phyloP scores from a whole-genome alignment of 2,888 invertebrate species.

The Rhorus exstirpatorius region DNA sequence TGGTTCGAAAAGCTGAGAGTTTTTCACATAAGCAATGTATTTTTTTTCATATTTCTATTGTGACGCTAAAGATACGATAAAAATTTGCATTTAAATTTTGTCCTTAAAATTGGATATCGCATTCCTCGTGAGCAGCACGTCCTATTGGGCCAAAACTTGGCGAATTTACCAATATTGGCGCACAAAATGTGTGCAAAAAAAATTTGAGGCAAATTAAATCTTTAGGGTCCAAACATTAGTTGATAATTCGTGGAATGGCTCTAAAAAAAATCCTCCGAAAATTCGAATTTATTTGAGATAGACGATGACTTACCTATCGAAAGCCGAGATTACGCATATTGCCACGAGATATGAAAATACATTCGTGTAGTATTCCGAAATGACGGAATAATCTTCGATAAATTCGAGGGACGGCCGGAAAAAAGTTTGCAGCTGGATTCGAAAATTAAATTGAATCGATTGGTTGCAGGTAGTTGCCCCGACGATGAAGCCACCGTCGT shows the following conservation, averaged over 20 bases:
- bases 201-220: no score
- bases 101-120: no score
- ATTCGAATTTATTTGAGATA: background rate
- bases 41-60: no score
- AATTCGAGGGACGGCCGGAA: constrained; percentile 77
- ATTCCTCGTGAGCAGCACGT: no score
- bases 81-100: no score
- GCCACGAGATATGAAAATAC: constrained; percentile 80
- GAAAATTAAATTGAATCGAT: background rate
- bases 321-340: constrained; percentile 79
- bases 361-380: constrained; percentile 80
- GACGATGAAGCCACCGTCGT: constrained; percentile 1
- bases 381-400: constrained; percentile 74
- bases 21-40: no score
- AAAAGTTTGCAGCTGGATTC: constrained; percentile 79
- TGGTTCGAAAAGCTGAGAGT: no score
- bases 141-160: no score
- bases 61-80: no score
- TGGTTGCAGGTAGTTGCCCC: background rate
- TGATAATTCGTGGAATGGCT: background rate
- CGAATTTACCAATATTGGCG: no score
- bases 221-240: no score
- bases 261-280: background rate
- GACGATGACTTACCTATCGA: constrained; percentile 80
- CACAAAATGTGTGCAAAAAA: no score